Percentiles rank a stretch among this genome's conserved stretches.
These are phyloP conservation scores for Pao palembangensis DNA, from an alignment of 2,113 vertebrate genomes.

Conservation along the genomic window DNA sequence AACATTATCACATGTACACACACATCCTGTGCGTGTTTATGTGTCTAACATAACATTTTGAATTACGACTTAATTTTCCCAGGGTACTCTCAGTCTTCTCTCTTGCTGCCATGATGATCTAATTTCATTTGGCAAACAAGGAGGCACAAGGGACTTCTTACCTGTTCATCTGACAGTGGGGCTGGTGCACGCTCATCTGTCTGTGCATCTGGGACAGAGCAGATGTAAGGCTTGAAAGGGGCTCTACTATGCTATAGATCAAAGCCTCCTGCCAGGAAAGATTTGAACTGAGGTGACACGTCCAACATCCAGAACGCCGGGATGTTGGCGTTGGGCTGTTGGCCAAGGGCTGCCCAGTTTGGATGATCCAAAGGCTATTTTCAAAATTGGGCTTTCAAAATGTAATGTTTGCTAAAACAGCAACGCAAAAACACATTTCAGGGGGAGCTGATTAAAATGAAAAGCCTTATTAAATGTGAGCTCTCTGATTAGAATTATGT, in stretches of 20 bases:
- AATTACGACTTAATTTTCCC: conserved; percentile 31
- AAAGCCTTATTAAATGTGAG: neutral
- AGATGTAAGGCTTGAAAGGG: conserved; percentile 40
- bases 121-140: conserved; percentile 41
- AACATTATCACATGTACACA: no score
- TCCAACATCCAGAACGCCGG: conserved; percentile 31
- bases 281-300: conserved; percentile 52
- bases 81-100: conserved; percentile 6
- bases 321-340: conserved; percentile 29
- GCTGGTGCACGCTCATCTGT: conserved; percentile 37
- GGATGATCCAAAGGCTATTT: conserved; percentile 30
- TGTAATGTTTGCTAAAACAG: conserved; percentile 21
- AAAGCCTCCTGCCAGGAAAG: conserved; percentile 50
- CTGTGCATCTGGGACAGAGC: conserved; percentile 42
- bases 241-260: conserved; percentile 50
- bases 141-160: conserved; percentile 32
- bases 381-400: conserved; percentile 45
- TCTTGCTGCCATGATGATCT: conserved; percentile 17
- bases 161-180: conserved; percentile 33
- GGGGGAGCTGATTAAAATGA: neutral
- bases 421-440: neutral
- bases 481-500: no score
- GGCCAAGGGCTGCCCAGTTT: conserved; percentile 53
- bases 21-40: no score
- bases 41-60: neutral